Evolutionary conservation across 2,888 invertebrate genomes (phyloP), one percentile per base, ranked within the genome.

Genomic region (Drosophila incognita): DNA sequence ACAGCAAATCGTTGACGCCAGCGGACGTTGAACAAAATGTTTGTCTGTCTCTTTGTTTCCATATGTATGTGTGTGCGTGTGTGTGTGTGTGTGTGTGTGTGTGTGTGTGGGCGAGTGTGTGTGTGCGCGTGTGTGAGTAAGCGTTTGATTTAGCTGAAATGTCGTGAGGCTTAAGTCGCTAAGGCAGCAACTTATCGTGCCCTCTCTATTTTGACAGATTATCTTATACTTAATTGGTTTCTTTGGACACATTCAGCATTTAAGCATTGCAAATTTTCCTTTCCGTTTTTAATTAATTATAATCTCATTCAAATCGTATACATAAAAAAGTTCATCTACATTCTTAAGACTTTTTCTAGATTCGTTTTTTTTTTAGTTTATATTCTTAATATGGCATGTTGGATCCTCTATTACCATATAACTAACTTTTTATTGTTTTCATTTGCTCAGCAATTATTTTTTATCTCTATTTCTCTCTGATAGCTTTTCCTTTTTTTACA

Each of bases 1-100:
- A 70, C 5, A 62, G 58, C 52, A 62, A 70, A 70, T 66, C 70
- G 62, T 46, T 62, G 35, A 60, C 46, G 67, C 68, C 77, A 68
- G 49, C 63, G 63, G 52, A 61, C 52, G n/a, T 52, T 56, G n/a
- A 36, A 29, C 61, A 61, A 78, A 78, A 78, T 77, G 74, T 69
- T 74, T 76, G 69, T 48, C 68, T 51, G 38, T 54, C 35, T 58
- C 57, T 27, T 66, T 65, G 72, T 63, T 38, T 49, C 49, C 56
- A n/a, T 54, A 38, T 27, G 11, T 51, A 18, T 36, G 35, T 48
- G 29, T 15, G 57, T 40, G 6, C 21, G 6, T 69, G 61, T 60
- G 63, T 46, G 5, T 15, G 57, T 40, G 6, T 33, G 18, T 54
- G 27, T 57, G 63, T 46, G 6, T 29, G 13, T 49, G 31, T 48